phyloP scores from a whole-genome alignment of 2,113 vertebrate species.

The Cynoglossus semilaevis region DNA sequence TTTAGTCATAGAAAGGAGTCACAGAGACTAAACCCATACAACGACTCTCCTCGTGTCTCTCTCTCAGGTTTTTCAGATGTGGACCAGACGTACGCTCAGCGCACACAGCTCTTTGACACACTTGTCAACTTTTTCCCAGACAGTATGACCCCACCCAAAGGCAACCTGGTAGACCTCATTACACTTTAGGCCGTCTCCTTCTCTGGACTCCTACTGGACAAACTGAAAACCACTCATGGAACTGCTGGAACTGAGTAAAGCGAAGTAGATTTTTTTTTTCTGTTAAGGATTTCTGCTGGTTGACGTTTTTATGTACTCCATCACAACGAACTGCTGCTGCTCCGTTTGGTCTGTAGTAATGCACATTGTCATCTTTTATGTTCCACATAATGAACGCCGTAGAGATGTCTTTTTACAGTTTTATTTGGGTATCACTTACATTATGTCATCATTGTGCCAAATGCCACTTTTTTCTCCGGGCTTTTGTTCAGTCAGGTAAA shows the following conservation, averaged over 20 bases:
- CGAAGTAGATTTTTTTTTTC: constrained; percentile 25
- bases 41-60: not conserved
- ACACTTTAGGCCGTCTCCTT: constrained; percentile 81
- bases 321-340: constrained; percentile 20
- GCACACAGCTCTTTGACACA: constrained; percentile 96
- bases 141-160: constrained; percentile 98
- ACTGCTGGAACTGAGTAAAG: not conserved
- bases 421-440: too few species aligned
- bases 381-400: too few species aligned
- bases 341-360: too few species aligned
- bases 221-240: constrained; percentile 2
- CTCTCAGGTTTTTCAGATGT: constrained; percentile 92
- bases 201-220: constrained; percentile 12
- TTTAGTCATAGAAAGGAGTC: too few species aligned
- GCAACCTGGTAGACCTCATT: constrained; percentile 98
- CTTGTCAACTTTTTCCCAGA: constrained; percentile 99
- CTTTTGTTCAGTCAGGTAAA: too few species aligned
- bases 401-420: too few species aligned
- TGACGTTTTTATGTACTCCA: constrained; percentile 10
- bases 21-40: not conserved
- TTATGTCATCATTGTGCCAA: too few species aligned
- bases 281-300: constrained; percentile 21
- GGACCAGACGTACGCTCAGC: constrained; percentile 95
- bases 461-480: too few species aligned
- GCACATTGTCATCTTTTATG: too few species aligned